These are phyloP conservation scores for Nycticorax nycticorax DNA, from an alignment of 2,113 vertebrate genomes.

Conservation along the genomic window DNA sequence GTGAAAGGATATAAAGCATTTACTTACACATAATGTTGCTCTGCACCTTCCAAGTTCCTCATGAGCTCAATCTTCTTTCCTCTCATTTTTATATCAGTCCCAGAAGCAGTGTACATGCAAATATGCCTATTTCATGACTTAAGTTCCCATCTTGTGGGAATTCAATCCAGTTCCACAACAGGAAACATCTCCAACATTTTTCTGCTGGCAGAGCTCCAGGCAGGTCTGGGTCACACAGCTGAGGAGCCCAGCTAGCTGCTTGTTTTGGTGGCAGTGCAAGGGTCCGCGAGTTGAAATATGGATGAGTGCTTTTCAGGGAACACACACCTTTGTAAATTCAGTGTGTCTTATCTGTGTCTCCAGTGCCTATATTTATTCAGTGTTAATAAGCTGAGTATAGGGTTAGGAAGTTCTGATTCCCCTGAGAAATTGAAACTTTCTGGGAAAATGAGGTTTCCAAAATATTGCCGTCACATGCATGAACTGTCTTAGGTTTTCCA, in stretches of 20 bases:
- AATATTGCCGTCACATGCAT: fast-evolving
- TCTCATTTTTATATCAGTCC: neutral
- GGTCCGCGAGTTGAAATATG: neutral
- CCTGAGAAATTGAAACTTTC: neutral
- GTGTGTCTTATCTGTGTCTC: neutral
- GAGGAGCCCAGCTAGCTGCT: neutral
- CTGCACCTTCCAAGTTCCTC: neutral
- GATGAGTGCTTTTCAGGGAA: neutral
- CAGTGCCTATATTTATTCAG: neutral
- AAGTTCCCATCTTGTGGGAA: neutral
- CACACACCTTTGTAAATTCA: neutral
- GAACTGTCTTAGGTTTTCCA: neutral
- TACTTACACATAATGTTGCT: neutral
- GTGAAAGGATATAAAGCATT: neutral
- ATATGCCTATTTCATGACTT: neutral
- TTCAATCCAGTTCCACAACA: neutral
- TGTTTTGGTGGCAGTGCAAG: neutral
- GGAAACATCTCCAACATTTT: neutral
- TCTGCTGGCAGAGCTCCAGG: neutral
- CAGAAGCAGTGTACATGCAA: neutral
- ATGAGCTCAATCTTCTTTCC: neutral
- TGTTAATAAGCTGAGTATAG: neutral
- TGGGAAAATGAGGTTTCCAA: neutral
- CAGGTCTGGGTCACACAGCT: neutral
- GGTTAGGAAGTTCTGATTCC: neutral